Evolutionary conservation across 2,888 invertebrate species (phyloP), one percentile per base, ranked within the genome.

Genomic region (Oegoconia quadripuncta): DNA sequence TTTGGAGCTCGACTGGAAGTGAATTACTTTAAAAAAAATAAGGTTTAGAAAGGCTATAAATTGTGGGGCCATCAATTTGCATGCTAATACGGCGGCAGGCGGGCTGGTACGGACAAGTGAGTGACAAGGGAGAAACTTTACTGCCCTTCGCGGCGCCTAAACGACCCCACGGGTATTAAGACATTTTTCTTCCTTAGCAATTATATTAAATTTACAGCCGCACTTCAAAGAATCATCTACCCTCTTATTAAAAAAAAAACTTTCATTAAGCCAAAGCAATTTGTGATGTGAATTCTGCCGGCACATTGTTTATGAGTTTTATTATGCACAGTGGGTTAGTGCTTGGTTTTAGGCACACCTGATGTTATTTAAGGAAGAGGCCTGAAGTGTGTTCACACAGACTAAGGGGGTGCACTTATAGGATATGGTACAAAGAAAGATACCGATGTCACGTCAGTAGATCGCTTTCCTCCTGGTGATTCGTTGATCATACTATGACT

Each of bases 31-130:
- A 40, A 42, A 41, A 46, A 43, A 55, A 59, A 49, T 51, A 46
- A 45, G 48, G 44, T 50, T 52, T 49, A 46, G n/a, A 48, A 53
- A 41, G 47, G 49, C 57, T 52, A 64, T 68, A 72, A 72, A 74
- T 74, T 59, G 60, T 60, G 40, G 52, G 48, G 46, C 64, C 69
- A 76, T 81, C 79, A 82, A 82, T 82, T 80, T 80, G 72, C 69
- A 80, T 79, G 73, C 72, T 77, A 80, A 80, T 77, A 67, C 57
- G 58, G 64, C 48, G 44, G 38, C 50, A 28, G 49, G 53, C 52
- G 46, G 51, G 52, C 59, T 69, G 73, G 45, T 44, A 33, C 18
- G 41, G 81, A 79, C 79, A 77, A 75, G 72, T 79, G 81, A 82
- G 64, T 80, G 82, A 77, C 80, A 74, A 56, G 75, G 72, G 57